These are phyloP conservation scores for Anguilla anguilla DNA, from an alignment of 2,797 vertebrate species.

Conservation along the genomic window DNA sequence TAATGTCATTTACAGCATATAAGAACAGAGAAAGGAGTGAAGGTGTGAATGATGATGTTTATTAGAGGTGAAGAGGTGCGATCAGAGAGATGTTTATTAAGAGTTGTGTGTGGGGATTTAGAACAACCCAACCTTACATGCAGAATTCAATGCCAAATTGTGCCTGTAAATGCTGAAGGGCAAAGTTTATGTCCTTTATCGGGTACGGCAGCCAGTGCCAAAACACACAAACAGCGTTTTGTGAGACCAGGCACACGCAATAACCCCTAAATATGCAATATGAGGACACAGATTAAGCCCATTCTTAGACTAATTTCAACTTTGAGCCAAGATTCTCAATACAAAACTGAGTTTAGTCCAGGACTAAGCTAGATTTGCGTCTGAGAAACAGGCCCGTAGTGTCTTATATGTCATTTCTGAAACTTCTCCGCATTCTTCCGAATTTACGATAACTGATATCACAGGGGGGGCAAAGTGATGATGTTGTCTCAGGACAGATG, in stretches of 20 bases:
- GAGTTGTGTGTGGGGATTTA: background rate
- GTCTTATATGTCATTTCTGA: no score
- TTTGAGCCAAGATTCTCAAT: no score
- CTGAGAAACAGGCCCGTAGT: no score
- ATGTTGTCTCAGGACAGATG: no score
- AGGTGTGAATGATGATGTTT: background rate
- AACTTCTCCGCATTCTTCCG: background rate
- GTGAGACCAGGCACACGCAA: no score
- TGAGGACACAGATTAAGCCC: no score
- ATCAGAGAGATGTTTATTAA: background rate
- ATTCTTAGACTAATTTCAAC: no score
- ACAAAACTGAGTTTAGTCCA: no score
- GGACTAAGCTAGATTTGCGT: no score
- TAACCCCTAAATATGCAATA: no score
- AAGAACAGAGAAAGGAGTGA: no score
- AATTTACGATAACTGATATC: background rate
- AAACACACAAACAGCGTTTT: background rate
- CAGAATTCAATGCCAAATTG: background rate
- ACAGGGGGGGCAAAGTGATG: background rate
- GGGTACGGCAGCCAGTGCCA: background rate
- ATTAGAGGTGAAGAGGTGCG: background rate
- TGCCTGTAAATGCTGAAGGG: background rate
- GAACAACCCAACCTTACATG: background rate
- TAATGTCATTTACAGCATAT: no score
- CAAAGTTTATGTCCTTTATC: background rate